Percentiles rank a stretch among this genome's conserved stretches.
These are phyloP conservation scores for Gasteruption jaculator DNA, from an alignment of 2,888 invertebrate genomes.

Conservation along the genomic window DNA sequence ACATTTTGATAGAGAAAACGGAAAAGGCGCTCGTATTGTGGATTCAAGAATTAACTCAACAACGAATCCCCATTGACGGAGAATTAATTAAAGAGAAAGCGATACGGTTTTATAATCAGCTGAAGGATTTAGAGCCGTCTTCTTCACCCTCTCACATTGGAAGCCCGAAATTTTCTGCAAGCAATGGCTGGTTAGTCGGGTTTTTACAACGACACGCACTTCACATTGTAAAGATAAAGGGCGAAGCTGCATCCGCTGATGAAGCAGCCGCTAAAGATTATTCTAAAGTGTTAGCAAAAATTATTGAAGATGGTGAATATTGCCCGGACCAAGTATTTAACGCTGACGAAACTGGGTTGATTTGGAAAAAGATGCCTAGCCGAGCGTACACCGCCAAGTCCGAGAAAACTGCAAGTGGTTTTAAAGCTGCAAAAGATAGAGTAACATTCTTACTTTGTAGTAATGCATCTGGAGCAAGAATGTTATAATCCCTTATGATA, in stretches of 20 bases:
- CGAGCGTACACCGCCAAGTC: no score
- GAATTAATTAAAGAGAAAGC: constrained; percentile 15
- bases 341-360: constrained; percentile 13
- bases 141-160: no score
- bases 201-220: constrained; percentile 16
- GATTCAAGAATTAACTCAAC: constrained; percentile 17
- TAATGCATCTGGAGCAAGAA: no score
- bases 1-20: constrained; percentile 12
- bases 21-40: constrained; percentile 15
- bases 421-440: no score
- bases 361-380: constrained; percentile 16
- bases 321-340: constrained; percentile 16
- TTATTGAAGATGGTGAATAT: constrained; percentile 20
- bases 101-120: constrained; percentile 7
- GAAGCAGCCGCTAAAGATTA: constrained; percentile 16
- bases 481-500: no score
- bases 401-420: no score
- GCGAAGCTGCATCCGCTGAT: constrained; percentile 21
- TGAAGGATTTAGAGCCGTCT: no score
- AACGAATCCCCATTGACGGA: constrained; percentile 13
- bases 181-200: constrained; percentile 21
- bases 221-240: constrained; percentile 18
- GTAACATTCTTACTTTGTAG: no score
- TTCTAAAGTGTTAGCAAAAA: constrained; percentile 7
- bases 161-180: constrained; percentile 18